These are phyloP conservation scores for Alectura lathami DNA, from an alignment of 2,113 vertebrate species.

Conservation along the genomic window DNA sequence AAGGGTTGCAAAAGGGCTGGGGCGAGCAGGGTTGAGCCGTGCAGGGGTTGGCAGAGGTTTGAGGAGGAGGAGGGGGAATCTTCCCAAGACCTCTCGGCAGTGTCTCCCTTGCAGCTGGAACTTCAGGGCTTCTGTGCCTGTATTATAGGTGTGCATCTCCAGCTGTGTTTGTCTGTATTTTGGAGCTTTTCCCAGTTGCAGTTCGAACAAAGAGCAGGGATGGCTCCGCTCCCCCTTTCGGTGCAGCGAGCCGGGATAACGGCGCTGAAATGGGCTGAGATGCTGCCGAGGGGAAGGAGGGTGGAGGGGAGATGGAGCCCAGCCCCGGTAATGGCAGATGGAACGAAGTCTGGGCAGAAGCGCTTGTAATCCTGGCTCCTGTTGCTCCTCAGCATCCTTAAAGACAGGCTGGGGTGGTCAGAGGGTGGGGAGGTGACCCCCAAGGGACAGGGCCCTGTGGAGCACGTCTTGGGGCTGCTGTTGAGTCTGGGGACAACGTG, in stretches of 20 bases:
- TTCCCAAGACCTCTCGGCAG: background rate
- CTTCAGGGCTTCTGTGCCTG: background rate
- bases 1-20: background rate
- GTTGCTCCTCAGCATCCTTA: background rate
- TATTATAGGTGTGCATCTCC: background rate
- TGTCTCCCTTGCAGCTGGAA: background rate
- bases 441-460: background rate
- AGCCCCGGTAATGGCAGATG: constrained; percentile 22
- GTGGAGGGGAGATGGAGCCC: background rate
- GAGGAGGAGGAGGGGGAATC: background rate
- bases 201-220: constrained; percentile 47
- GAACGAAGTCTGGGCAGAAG: constrained; percentile 4
- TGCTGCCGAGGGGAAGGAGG: background rate
- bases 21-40: background rate
- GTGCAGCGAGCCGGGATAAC: constrained; percentile 25
- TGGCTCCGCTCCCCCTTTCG: background rate
- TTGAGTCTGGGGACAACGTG: background rate
- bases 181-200: constrained; percentile 9
- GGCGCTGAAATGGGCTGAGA: background rate
- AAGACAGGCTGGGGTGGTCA: background rate
- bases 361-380: background rate
- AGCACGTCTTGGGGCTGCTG: background rate
- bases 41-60: background rate
- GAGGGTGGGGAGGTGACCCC: background rate
- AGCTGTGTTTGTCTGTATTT: background rate